These are phyloP conservation scores for Antechinus flavipes DNA, from an alignment of 2,113 vertebrate species.

Conservation along the genomic window DNA sequence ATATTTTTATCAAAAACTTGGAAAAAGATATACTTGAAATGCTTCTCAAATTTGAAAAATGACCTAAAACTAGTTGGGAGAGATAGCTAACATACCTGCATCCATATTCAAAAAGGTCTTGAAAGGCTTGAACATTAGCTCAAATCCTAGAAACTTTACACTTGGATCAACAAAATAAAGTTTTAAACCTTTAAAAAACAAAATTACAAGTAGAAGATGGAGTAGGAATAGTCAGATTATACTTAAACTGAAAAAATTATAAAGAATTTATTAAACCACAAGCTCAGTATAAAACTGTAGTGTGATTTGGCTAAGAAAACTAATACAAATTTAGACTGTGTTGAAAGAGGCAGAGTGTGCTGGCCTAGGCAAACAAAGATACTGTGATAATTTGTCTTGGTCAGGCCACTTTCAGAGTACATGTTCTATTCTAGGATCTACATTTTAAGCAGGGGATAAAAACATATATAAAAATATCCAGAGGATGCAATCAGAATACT, in stretches of 20 bases:
- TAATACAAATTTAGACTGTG: not conserved
- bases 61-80: not conserved
- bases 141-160: not conserved
- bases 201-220: not conserved
- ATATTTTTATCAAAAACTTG: not conserved
- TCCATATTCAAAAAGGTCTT: not conserved
- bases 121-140: not conserved
- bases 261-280: not conserved
- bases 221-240: not conserved
- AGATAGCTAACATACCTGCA: not conserved
- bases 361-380: not conserved
- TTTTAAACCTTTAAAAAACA: not conserved
- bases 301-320: not conserved
- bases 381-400: not conserved
- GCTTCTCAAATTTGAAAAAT: not conserved
- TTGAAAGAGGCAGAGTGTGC: not conserved
- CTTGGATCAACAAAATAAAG: not conserved
- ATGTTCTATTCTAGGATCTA: not conserved
- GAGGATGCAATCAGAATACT: not conserved
- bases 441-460: not conserved
- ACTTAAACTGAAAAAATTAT: not conserved
- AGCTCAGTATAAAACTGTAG: not conserved
- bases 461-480: not conserved
- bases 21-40: not conserved
- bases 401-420: not conserved